Evolutionary conservation across 1,140 invertebrate genomes (phyloP), one percentile per base, ranked within the genome.

Genomic region (Globodera ellingtonae): DNA sequence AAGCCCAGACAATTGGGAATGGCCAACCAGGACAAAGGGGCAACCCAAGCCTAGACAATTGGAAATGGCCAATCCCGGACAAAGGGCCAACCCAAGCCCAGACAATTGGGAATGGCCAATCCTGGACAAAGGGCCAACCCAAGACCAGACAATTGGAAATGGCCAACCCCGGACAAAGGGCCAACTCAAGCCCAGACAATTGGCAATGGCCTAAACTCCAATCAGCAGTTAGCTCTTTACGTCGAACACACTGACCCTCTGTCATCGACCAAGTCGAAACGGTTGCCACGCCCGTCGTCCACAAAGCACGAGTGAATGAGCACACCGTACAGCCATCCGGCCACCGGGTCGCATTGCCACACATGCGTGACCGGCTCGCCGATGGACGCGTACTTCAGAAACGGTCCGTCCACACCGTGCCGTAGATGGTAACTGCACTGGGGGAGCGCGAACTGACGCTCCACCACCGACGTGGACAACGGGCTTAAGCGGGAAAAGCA

Each of bases 221-320:
- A 35, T 2, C 35, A 35, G 35, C 35, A 35, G 35, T 35, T 35
- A 35, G 35, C 35, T 35, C 35, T 35, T 62, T 62, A n/a, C 21
- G 66, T 44, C 6, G 48, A n/a, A 75, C 6, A 18, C 81, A 80
- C 35, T 47, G 66, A 87, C 82, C 88, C 87, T 71, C 80, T 52
- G 62, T 89, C 87, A 78, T 89, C 84, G 18, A 89, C 79, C 69
- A 89, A 71, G 47, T 89, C 86, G 72, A 89, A 89, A 15, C 83
- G 81, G 52, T 89, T 89, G 73, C 87, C 87, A 52, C 80, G 81
- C 9, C 87, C 87, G 76, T 89, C 88, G 75, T 89, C 87, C 35
- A 89, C 87, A 81, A 79, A 89, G 73, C 87, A 89, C 50, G 80
- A 82, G 71, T 89, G 87, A 79, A 89, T 87, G 3, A 89, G 74